Evolutionary conservation across 2,113 vertebrate genomes (phyloP).

Genomic region (Electrona antarctica): DNA sequence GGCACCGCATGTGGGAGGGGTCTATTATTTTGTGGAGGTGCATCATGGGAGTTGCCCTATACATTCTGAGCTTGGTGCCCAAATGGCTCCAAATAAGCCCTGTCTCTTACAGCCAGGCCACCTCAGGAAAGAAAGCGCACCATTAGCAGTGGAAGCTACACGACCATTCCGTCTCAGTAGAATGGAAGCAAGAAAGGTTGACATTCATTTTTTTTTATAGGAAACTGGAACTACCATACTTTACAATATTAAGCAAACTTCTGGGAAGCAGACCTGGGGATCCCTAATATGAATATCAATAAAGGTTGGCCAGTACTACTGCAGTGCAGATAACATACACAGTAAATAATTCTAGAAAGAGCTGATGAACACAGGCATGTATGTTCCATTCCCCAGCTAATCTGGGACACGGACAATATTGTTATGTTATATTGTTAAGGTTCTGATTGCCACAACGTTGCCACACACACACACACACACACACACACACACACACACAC

Average conservation of each 20-base stretch:
- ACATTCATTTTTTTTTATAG: conserved; percentile 27
- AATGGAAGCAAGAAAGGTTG: conserved; percentile 35
- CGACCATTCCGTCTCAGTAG: conserved; percentile 23
- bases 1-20: conserved; percentile 63
- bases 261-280: conserved; percentile 23
- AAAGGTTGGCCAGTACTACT: conserved; percentile 24
- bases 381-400: not conserved
- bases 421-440: conserved; percentile 6
- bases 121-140: conserved; percentile 49
- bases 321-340: conserved; percentile 53
- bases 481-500: not conserved
- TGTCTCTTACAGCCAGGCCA: conserved; percentile 70
- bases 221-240: conserved; percentile 4
- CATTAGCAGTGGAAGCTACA: conserved; percentile 58
- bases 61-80: conserved; percentile 81
- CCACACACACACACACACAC: conserved; percentile 7
- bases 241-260: conserved; percentile 32
- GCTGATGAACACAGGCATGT: conserved; percentile 17
- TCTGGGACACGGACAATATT: too few relatives aligned
- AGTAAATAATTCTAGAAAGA: conserved; percentile 30
- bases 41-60: conserved; percentile 70
- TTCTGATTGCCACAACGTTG: conserved; percentile 6
- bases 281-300: not conserved
- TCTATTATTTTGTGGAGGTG: conserved; percentile 40
- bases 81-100: conserved; percentile 79